Evolutionary conservation across 2,888 invertebrate species (phyloP).

Genomic region (Andrena trimmerana): DNA sequence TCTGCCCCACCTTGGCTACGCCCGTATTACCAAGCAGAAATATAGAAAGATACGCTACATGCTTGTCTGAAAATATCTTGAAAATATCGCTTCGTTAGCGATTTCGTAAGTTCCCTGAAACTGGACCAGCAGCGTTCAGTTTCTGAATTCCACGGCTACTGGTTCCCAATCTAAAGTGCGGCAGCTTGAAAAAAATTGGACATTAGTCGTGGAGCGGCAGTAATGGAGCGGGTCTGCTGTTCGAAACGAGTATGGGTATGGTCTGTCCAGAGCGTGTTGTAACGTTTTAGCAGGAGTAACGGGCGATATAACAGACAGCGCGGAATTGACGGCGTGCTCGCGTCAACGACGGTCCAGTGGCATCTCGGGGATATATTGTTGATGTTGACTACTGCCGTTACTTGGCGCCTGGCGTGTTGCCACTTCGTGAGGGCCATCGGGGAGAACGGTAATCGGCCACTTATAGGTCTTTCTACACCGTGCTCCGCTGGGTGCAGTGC

Average conservation of each 20-base stretch:
- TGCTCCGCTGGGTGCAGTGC: conserved; percentile 19
- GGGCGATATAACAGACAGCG: conserved; percentile 18
- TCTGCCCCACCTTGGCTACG: too few species aligned
- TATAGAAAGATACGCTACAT: too few species aligned
- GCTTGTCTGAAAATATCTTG: too few species aligned
- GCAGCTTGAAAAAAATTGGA: not conserved
- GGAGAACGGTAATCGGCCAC: conserved; percentile 51
- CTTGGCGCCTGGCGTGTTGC: conserved; percentile 53
- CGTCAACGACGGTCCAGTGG: conserved; percentile 25
- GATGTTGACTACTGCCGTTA: conserved; percentile 51
- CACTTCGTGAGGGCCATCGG: conserved; percentile 36
- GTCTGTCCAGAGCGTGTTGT: not conserved
- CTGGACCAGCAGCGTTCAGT: not conserved
- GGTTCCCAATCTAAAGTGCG: not conserved
- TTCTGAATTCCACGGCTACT: not conserved
- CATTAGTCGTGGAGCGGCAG: not conserved
- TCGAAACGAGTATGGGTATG: conserved; percentile 1
- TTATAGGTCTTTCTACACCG: conserved; percentile 31
- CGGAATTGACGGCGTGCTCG: conserved; percentile 35
- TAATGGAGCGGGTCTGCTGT: not conserved
- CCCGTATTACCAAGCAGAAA: too few species aligned
- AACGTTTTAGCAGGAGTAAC: conserved; percentile 9
- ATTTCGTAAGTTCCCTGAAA: too few species aligned
- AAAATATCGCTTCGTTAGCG: too few species aligned
- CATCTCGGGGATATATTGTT: conserved; percentile 35